Percentiles rank a stretch among this genome's conserved stretches.
phyloP scores from a whole-genome alignment of 2,888 invertebrate species.

The Cheilosia urbana region DNA sequence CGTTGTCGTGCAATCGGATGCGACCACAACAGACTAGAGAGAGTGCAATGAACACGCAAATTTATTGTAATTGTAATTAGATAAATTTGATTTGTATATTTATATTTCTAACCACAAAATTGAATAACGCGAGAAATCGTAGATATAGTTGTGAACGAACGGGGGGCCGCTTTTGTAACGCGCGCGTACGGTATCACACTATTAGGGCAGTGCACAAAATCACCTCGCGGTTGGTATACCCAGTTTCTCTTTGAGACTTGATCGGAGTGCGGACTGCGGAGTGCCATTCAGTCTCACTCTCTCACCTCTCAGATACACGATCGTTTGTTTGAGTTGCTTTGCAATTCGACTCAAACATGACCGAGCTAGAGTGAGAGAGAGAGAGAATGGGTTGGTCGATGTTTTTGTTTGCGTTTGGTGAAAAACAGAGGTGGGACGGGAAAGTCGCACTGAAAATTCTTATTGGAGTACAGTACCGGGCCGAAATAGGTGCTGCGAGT shows the following conservation, averaged over 20 bases:
- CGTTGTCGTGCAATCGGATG: slow-evolving; percentile 60
- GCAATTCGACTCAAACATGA: slow-evolving; percentile 41
- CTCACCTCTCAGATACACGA: slow-evolving; percentile 39
- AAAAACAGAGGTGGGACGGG: not conserved
- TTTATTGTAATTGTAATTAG: slow-evolving; percentile 64
- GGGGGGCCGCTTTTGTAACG: slow-evolving; percentile 69
- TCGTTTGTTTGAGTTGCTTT: slow-evolving; percentile 52
- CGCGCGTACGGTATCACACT: slow-evolving; percentile 74
- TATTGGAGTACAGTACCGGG: no score
- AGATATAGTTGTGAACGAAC: slow-evolving; percentile 35
- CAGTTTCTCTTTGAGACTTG: slow-evolving; percentile 53
- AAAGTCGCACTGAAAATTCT: no score
- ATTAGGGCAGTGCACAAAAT: slow-evolving; percentile 71
- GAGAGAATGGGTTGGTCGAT: not conserved
- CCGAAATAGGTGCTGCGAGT: no score
- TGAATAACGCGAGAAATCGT: slow-evolving; percentile 53
- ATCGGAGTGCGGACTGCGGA: slow-evolving; percentile 54
- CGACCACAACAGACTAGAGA: slow-evolving; percentile 51
- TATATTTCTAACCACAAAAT: slow-evolving; percentile 57
- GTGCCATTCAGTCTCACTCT: slow-evolving; percentile 51
- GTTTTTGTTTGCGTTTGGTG: not conserved
- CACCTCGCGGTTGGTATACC: slow-evolving; percentile 67
- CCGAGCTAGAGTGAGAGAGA: not conserved
- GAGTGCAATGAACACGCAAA: slow-evolving; percentile 69
- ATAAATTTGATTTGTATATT: slow-evolving; percentile 43